Conservation (phyloP, 2,797 vertebrate species). For the Falco peregrinus region DNA sequence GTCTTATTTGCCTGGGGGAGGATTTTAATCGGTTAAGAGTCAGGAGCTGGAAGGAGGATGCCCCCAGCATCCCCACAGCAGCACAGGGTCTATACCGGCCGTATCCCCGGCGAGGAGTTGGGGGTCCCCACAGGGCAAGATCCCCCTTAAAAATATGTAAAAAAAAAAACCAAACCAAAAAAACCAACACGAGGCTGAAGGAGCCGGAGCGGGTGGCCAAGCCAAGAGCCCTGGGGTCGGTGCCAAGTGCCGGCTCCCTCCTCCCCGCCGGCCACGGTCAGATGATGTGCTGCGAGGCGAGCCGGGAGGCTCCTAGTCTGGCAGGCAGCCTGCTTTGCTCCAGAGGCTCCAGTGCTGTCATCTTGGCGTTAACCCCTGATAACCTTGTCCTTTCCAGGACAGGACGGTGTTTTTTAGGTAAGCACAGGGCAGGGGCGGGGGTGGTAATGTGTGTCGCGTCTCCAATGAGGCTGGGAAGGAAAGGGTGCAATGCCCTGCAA, state of each 20-base stretch:
- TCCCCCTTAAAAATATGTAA: no score
- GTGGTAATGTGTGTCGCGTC: no score
- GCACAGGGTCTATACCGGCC: fast-evolving
- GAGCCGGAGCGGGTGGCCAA: conserved; percentile 12
- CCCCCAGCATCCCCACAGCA: background rate
- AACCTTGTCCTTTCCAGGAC: conserved; percentile 76
- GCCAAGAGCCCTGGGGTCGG: conserved; percentile 59
- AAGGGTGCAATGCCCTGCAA: background rate
- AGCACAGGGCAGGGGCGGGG: no score
- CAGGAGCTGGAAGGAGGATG: background rate
- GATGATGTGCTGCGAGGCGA: no score
- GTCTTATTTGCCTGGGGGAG: background rate
- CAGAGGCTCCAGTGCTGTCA: conserved; percentile 83
- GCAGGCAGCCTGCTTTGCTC: conserved; percentile 86
- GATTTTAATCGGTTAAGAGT: background rate
- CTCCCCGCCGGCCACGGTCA: no score
- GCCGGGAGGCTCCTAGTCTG: conserved; percentile 84
- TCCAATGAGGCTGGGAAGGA: background rate
- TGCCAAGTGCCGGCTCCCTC: conserved; percentile 65
- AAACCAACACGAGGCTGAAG: background rate
- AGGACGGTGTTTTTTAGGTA: no score
- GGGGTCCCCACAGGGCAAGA: background rate
- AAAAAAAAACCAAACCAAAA: no score
- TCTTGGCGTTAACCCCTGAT: conserved; percentile 84
- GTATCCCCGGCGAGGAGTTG: no score